Base-by-base conservation (phyloP, 1,140 invertebrate genomes). In the Eufriesea mexicana region DNA sequence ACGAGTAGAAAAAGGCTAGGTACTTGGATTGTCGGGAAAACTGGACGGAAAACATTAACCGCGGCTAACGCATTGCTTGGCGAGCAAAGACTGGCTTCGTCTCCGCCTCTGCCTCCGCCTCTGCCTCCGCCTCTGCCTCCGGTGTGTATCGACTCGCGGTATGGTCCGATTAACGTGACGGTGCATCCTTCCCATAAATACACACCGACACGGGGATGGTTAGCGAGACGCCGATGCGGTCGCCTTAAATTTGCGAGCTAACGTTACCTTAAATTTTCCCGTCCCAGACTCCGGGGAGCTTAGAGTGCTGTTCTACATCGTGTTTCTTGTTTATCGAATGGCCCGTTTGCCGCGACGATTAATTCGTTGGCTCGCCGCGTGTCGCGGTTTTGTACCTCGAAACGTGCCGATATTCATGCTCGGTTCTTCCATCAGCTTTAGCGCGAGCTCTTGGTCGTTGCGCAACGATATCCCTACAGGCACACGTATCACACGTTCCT, bases 131-230 rank as follows among this genome's bases (percentile, higher is more conserved):
- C 14, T 2, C 28, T 49, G n/a, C 23, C 25, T 25, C 2, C 7
- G 28, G 28, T 28, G 49, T 66, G 25, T 47, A 66, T 76, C 74
- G 62, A 62, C 49, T 81, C 35, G 66, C 66, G 47, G 66, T 83
- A 71, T 83, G 64, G 81, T 83, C 12, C 81, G 81, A 83, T 83
- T 83, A 78, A 83, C 66, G 81, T 47, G 75, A 83, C 81, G 45
- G 57, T 61, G 75, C 57, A 83, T 83, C 64, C 74, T 79, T 71
- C 77, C 74, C 75, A 83, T 79, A 79, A 77, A 83, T 79, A 83
- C 62, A 28, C 23, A 79, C 14, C 55, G 75, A 76, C 79, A 51
- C 61, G 42, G 18, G 79, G 23, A 59, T 67, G 73, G 72, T 82
- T 67, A 82, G 79, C 72, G 61, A 81, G 79, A 81, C 79, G 72